Evolutionary conservation across 2,113 vertebrate species (phyloP).

Genomic region (Rhabdomys dilectus): DNA sequence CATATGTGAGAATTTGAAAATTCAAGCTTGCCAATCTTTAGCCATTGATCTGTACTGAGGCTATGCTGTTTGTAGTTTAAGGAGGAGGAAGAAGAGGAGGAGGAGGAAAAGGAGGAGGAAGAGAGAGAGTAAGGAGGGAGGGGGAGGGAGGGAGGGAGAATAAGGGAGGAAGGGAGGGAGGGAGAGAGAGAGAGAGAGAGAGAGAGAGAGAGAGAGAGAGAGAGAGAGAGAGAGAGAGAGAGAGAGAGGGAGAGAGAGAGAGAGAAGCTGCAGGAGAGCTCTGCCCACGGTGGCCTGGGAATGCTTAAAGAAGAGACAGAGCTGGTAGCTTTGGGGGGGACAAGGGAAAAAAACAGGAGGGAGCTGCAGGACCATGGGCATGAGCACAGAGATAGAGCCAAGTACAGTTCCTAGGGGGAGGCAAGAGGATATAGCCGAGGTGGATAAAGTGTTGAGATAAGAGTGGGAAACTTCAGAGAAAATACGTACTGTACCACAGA

Average conservation of each 20-base stretch:
- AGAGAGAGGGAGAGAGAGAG: background rate
- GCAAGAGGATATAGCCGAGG: background rate
- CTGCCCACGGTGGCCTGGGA: background rate
- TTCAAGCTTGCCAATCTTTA: background rate
- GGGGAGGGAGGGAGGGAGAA: fast-evolving
- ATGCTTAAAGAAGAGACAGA: background rate
- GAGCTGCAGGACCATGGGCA: background rate
- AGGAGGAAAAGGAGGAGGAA: too few relatives aligned
- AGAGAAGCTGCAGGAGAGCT: background rate
- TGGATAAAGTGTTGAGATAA: background rate
- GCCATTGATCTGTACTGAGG: background rate
- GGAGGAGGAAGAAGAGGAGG: too few relatives aligned
- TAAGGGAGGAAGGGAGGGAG: too few relatives aligned
- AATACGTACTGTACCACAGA: background rate
- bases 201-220: too few relatives aligned
- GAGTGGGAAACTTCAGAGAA: background rate
- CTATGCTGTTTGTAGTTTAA: background rate
- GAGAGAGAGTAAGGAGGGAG: too few relatives aligned
- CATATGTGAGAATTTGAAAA: background rate
- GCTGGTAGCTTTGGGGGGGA: background rate
- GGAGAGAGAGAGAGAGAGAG: too few relatives aligned
- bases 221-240: too few relatives aligned
- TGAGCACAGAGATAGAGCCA: background rate
- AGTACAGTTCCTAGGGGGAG: background rate
- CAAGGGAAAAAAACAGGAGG: too few relatives aligned